Evolutionary conservation across 2,113 vertebrate species (phyloP), one percentile per base, ranked within the genome.

Genomic region (Nerophis lumbriciformis): DNA sequence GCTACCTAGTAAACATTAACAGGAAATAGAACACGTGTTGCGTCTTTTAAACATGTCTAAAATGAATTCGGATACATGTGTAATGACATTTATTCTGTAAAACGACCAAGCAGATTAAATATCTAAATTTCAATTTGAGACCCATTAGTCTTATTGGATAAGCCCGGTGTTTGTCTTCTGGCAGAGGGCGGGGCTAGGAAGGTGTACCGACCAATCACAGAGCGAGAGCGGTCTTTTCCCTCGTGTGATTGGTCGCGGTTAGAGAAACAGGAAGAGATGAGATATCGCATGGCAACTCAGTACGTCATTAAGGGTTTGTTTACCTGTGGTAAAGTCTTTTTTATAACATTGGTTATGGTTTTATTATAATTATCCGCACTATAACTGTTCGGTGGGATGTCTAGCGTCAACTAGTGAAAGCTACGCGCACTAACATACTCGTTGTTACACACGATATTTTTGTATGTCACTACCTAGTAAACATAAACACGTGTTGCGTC

Each of bases 91-190:
- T 19, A 19, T 19, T 19, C 1, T 62, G 61, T 76, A 74, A 75
- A 77, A 77, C 72, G 58, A 78, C 79, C 55, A 79, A 68, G 59
- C 53, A 77, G 70, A 79, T 72, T 66, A 71, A 83, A 80, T 73
- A 75, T 66, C 68, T 84, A 79, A 78, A 78, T 83, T n/a, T 19
- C 19, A 19, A 19, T 19, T 19, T 19, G 75, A 82, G 69, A 76
- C 68, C 77, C 11, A 73, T 78, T 67, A 78, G 79, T 71, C 63
- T 19, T 19, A 57, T 57, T 57, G n/a, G n/a, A 57, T 57, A 57
- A 57, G 37, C 55, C 55, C 19, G 0, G 55, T 42, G 55, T 57
- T 57, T 42, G 55, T 57, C 38, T 44, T 10, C 38, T 19, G 37
- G 19, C 55, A 35, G 16, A 65, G 87, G 85, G 39, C 77, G 85